Percentiles rank a stretch among this genome's conserved stretches.
phyloP scores from a whole-genome alignment of 2,888 invertebrate species.

The Idaea biselata region DNA sequence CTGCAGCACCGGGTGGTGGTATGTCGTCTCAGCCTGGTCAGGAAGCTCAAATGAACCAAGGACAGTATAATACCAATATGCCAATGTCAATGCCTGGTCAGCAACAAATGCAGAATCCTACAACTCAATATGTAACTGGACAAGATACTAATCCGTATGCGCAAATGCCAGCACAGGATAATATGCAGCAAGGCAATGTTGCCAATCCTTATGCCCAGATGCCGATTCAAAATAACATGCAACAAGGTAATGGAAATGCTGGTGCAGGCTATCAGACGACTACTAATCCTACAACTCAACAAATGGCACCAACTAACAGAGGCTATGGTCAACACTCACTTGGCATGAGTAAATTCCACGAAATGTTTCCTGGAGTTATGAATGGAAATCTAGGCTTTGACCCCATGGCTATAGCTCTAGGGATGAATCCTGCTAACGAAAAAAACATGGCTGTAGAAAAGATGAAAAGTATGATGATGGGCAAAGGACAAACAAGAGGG shows the following conservation, averaged over 20 bases:
- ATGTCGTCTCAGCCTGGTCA: constrained; percentile 42
- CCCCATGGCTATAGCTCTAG: constrained; percentile 72
- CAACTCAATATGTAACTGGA: constrained; percentile 35
- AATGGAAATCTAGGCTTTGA: constrained; percentile 65
- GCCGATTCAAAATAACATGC: constrained; percentile 26
- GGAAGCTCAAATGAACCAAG: constrained; percentile 20
- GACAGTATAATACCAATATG: constrained; percentile 24
- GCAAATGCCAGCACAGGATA: constrained; percentile 28
- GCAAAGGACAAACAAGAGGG: constrained; percentile 32
- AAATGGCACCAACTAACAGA: constrained; percentile 27
- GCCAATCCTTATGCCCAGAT: constrained; percentile 28
- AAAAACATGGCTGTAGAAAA: constrained; percentile 53
- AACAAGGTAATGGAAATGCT: constrained; percentile 22
- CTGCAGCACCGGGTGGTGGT: constrained; percentile 32
- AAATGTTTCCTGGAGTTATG: constrained; percentile 69
- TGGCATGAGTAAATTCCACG: constrained; percentile 63
- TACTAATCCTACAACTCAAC: constrained; percentile 31
- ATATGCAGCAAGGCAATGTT: constrained; percentile 30
- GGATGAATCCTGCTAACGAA: constrained; percentile 73
- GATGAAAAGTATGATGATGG: constrained; percentile 56
- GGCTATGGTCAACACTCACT: constrained; percentile 49
- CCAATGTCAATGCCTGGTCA: constrained; percentile 23
- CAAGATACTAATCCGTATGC: constrained; percentile 31
- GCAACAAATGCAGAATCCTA: constrained; percentile 29
- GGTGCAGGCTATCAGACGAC: not conserved